phyloP scores from a whole-genome alignment of 2,113 vertebrate species.

The Irena cyanogastra region DNA sequence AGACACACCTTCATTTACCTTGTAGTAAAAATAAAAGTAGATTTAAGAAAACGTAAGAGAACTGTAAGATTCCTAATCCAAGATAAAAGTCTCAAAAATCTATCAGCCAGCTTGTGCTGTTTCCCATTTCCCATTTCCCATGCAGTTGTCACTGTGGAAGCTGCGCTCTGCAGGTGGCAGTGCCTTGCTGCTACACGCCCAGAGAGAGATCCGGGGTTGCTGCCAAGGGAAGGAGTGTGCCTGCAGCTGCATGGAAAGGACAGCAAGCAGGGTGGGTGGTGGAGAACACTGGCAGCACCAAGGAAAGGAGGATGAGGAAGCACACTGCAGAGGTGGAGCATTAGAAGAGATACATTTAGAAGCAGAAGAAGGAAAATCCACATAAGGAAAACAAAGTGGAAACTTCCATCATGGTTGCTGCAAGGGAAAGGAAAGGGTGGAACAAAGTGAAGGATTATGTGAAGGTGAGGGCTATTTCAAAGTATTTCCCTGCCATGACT shows the following conservation, averaged over 20 bases:
- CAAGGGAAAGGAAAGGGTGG: not conserved
- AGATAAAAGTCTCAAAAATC: not conserved
- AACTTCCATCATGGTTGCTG: not conserved
- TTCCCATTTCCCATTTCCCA: not conserved
- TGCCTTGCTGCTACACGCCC: not conserved
- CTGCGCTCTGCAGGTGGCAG: constrained; percentile 27
- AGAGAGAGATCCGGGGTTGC: not conserved
- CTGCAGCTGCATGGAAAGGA: not conserved
- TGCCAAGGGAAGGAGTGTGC: not conserved
- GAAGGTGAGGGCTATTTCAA: not conserved
- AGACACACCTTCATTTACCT: not conserved
- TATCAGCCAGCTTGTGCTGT: not conserved
- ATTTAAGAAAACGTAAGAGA: not conserved
- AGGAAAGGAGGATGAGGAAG: not conserved
- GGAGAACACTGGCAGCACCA: not conserved
- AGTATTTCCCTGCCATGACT: not conserved
- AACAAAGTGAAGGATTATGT: not conserved
- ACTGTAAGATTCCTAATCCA: not conserved
- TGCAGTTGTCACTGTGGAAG: not conserved
- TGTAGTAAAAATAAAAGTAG: not conserved
- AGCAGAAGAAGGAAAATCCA: not conserved
- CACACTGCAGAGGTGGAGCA: not conserved
- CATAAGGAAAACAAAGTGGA: not conserved
- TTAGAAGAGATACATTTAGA: not conserved
- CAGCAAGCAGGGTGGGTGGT: not conserved